A percentile compares a stretch with the other conserved stretches of the same genome.
Evolutionary conservation across 2,888 invertebrate species (phyloP).

Genomic region (Pyralis farinalis): DNA sequence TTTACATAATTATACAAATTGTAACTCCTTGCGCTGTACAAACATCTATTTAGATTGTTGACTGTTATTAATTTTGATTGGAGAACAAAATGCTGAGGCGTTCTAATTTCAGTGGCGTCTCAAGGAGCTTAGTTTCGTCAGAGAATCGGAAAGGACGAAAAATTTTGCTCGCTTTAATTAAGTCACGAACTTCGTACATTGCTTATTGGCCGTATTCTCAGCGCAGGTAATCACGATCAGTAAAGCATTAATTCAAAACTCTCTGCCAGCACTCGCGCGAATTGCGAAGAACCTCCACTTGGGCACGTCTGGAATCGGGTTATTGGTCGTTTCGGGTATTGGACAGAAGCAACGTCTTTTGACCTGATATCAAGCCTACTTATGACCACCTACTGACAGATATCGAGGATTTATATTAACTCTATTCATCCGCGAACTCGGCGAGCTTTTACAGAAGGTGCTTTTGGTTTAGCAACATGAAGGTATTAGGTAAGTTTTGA

Average conservation of each 20-base stretch:
- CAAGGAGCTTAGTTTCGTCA: slow-evolving; percentile 25
- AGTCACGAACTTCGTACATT: slow-evolving; percentile 53
- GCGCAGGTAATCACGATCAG: slow-evolving; percentile 59
- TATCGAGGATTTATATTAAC: too few relatives aligned
- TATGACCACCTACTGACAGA: too few relatives aligned
- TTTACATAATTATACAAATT: too few relatives aligned
- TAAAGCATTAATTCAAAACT: slow-evolving; percentile 64
- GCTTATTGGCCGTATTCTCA: slow-evolving; percentile 41
- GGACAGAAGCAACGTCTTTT: background rate
- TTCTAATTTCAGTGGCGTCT: slow-evolving; percentile 14
- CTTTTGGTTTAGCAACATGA: too few relatives aligned
- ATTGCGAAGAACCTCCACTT: slow-evolving; percentile 1
- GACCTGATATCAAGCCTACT: too few relatives aligned
- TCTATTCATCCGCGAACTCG: too few relatives aligned
- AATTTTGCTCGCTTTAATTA: slow-evolving; percentile 54
- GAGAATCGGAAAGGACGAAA: slow-evolving; percentile 40
- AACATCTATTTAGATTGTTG: background rate
- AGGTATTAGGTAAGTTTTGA: too few relatives aligned
- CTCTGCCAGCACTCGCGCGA: slow-evolving; percentile 21
- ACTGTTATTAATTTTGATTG: slow-evolving; percentile 15
- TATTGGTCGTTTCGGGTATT: background rate
- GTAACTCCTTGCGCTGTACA: too few relatives aligned
- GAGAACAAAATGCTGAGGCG: slow-evolving; percentile 16
- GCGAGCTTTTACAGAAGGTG: too few relatives aligned
- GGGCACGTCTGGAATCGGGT: slow-evolving; percentile 4